phyloP scores from a whole-genome alignment of 2,113 vertebrate genomes.

The Emberiza fucata region DNA sequence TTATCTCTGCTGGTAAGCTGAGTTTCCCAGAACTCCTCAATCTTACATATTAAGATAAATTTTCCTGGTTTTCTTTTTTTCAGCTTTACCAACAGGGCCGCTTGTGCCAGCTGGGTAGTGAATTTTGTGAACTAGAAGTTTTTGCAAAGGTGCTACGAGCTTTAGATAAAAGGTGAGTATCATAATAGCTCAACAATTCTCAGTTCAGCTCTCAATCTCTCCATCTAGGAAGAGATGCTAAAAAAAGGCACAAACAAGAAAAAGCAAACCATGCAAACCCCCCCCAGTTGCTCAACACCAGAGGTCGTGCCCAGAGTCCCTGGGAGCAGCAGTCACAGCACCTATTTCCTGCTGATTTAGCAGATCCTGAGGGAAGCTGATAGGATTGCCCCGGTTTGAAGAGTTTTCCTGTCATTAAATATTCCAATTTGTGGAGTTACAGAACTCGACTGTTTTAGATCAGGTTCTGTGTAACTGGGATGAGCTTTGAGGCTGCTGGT shows the following conservation, averaged over 20 bases:
- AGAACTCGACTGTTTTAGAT: neutral
- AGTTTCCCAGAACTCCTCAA: neutral
- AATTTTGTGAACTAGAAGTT: conserved; percentile 99
- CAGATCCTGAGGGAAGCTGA: neutral
- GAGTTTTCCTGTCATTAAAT: neutral
- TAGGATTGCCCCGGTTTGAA: neutral
- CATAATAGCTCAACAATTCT: neutral
- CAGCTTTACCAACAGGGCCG: conserved; percentile 99
- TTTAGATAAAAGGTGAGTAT: conserved; percentile 93
- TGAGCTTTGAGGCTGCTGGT: neutral
- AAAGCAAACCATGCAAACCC: neutral
- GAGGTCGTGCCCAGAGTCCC: neutral
- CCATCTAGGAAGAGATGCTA: neutral
- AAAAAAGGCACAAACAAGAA: neutral
- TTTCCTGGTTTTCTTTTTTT: neutral
- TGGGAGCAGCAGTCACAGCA: neutral
- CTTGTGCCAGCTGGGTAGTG: conserved; percentile 96
- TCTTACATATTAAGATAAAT: neutral
- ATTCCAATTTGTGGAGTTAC: neutral
- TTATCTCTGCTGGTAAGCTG: neutral
- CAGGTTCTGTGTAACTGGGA: neutral
- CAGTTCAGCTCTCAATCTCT: neutral
- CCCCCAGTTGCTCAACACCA: fast-evolving
- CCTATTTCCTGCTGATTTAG: neutral
- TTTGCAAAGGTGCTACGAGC: conserved; percentile 98